Evolutionary conservation across 2,888 invertebrate species (phyloP), one percentile per base, ranked within the genome.

Genomic region (Periphyllus acericola): DNA sequence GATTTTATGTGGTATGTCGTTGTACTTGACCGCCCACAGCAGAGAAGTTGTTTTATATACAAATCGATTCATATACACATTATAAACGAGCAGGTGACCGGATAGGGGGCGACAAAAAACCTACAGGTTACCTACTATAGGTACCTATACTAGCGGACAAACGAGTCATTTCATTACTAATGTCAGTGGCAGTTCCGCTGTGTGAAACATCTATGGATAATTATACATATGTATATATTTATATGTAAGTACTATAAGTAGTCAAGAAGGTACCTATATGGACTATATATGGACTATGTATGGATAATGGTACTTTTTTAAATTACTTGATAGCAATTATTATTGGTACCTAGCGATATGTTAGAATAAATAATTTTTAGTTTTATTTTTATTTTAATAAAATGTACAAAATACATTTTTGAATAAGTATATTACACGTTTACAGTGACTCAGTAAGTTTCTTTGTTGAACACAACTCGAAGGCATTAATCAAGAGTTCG

Each of bases 61-160:
- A 60, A 87, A 87, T 87, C 60, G 60, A 87, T 87, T 87, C 76
- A 36, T 80, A 60, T 74, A 19, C 80, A 78, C 78, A 46, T 84
- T 85, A 85, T 71, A 11, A 40, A n/a, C 21, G 86, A 71, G 46
- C 80, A 80, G 86, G 86, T 87, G 86, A 72, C 86, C 86, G 86
- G 86, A 87, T 87, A 87, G 86, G 86, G 86, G 86, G 86, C 86
- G 86, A 87, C 72, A 40, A 80, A 86, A 84, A 84, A 85, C 85
- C 74, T 71, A 86, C 79, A 72, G 71, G n/a, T 86, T 46, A 46
- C 14, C 46, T 14, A 60, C 8, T 83, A 52, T 76, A 60, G 29
- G 14, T 60, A 46, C 46, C 46, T 46, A 46, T 46, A 75, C 66
- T 6, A 32, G 19, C 74, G 32, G 34, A 55, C 82, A 46, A 68